These are phyloP conservation scores for Phlogophora meticulosa DNA, from an alignment of 2,888 invertebrate genomes.

Conservation along the genomic window DNA sequence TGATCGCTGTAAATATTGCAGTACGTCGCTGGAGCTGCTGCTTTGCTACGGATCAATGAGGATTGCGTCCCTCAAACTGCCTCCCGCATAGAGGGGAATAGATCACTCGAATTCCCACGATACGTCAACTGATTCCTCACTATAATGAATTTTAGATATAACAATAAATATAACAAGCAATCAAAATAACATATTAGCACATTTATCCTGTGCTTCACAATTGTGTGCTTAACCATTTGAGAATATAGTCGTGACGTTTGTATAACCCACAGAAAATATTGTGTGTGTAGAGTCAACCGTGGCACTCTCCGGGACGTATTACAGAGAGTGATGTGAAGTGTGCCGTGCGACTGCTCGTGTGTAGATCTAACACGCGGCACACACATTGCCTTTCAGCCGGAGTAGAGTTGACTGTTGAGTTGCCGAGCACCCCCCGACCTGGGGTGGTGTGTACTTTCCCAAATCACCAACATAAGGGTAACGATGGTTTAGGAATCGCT, in stretches of 20 bases:
- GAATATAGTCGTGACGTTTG: too few relatives aligned
- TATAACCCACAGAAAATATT: neutral
- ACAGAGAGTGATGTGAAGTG: slow-evolving; percentile 18
- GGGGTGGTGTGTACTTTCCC: neutral
- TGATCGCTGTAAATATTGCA: neutral
- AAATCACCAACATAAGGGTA: slow-evolving; percentile 16
- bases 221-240: too few relatives aligned
- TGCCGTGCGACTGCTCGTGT: neutral
- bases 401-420: slow-evolving; percentile 22
- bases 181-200: neutral
- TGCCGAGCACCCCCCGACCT: neutral
- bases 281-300: neutral
- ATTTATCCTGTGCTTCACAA: neutral
- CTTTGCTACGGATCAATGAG: neutral
- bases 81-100: neutral
- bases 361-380: slow-evolving; percentile 14
- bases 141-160: slow-evolving; percentile 6
- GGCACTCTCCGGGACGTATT: slow-evolving; percentile 11
- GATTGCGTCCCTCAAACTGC: neutral
- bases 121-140: neutral
- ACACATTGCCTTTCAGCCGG: slow-evolving; percentile 18
- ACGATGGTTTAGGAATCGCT: neutral
- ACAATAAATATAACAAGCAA: neutral
- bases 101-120: neutral
- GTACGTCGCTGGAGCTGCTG: slow-evolving; percentile 1